Evolutionary conservation across 2,888 invertebrate species (phyloP).

Genomic region (Strigamia crassipes): DNA sequence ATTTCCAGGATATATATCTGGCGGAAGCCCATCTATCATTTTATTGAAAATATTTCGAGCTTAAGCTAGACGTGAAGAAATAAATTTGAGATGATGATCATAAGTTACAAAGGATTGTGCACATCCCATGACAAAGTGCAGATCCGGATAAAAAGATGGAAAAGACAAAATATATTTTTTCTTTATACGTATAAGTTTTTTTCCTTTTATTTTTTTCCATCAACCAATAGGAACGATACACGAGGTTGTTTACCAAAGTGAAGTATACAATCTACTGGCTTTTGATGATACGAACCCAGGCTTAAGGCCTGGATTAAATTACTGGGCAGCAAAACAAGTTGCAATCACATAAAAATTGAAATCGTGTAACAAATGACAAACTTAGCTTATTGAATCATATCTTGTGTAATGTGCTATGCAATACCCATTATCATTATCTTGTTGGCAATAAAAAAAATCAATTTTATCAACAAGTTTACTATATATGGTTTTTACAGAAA

Average conservation of each 20-base stretch:
- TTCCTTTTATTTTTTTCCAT: background rate
- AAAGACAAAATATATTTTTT: background rate
- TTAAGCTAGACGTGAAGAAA: slow-evolving; percentile 42
- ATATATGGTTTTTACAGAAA: background rate
- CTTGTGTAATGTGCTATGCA: background rate
- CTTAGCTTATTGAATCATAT: slow-evolving; percentile 23
- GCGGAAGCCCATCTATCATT: background rate
- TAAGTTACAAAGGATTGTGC: slow-evolving; percentile 40
- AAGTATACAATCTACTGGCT: slow-evolving; percentile 25
- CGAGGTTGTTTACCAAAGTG: slow-evolving; percentile 39
- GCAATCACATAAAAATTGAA: slow-evolving; percentile 18
- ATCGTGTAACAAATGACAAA: slow-evolving; percentile 21
- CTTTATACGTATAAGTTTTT: background rate
- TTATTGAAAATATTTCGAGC: slow-evolving; percentile 42
- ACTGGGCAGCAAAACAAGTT: background rate
- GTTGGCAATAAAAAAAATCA: slow-evolving; percentile 15
- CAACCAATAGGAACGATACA: slow-evolving; percentile 27
- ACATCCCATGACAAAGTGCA: slow-evolving; percentile 40
- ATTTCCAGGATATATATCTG: background rate
- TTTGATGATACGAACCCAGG: slow-evolving; percentile 17
- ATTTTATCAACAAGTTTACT: slow-evolving; percentile 5
- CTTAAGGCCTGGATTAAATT: slow-evolving; percentile 28
- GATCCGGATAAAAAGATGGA: background rate
- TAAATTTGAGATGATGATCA: slow-evolving; percentile 42
- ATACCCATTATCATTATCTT: slow-evolving; percentile 18